Base-by-base conservation (phyloP, 2,797 vertebrate species). In the Bovichtus variegatus region DNA sequence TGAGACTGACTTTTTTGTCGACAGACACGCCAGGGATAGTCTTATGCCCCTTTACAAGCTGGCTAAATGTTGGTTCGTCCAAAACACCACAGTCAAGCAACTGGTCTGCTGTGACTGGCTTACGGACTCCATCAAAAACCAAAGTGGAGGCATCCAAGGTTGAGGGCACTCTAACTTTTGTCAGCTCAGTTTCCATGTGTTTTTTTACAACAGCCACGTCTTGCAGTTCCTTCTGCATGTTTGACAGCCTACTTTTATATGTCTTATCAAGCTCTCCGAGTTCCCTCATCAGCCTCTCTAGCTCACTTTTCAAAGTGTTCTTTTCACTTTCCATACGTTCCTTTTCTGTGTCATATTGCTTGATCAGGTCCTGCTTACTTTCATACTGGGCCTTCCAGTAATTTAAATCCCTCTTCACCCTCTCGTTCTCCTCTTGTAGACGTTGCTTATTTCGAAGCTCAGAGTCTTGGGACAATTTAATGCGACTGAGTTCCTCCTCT, bases 311-410 rank as follows among this genome's bases (percentile, higher is more conserved):
- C 40, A 97, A 82, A 6, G 81, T 80, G 62, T 82, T 95, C 84
- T 94, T 97, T 78, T 99, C 97, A 46, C 94, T 92, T 81, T 97
- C 97, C 0, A 96, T 89, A 71, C 92, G 94, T 19, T 97, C 96
- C 66, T 94, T 95, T 44, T 97, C 96, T 0, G 92, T 92, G 25
- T 96, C 94, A 29, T 91, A 92, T 83, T 97, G 95, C 72, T 92
- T 93, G 13, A 97, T 91, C 7, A 94, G 82, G 41, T 92, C 94
- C 47, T 98, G 96, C 61, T 97, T 97, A 77, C 92, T 93, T 0
- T 97, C 96, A 62, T 89, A 95, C 40, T 97, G 96, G 23, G 93
- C 96, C 86, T 97, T 98, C 97, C 97, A 99, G 70, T 97, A 95
- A 84, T 89, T 94, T 58, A 97, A 93, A 72, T 99, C 97, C 29